Conservation (phyloP, 2,888 invertebrate species). For the Plebejus melissa region DNA sequence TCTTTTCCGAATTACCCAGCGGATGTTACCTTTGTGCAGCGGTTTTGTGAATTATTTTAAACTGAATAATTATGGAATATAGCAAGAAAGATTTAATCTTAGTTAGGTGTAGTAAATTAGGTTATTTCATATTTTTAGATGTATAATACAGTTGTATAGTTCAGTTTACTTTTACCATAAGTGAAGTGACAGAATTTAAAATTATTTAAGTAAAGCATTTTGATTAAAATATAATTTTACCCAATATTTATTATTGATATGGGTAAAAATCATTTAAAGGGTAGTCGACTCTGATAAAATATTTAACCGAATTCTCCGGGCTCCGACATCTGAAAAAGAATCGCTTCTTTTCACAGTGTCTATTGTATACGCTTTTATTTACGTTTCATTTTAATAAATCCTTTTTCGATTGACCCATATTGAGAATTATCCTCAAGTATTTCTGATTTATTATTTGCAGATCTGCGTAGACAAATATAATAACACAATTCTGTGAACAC, state of each 20-base stretch:
- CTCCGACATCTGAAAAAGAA: constrained; percentile 5
- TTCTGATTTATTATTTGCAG: background rate
- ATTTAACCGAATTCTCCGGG: background rate
- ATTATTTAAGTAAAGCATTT: too few relatives aligned
- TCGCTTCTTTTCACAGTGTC: constrained; percentile 7
- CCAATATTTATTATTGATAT: too few relatives aligned
- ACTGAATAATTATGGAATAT: background rate
- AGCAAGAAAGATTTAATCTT: background rate
- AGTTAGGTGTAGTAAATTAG: too few relatives aligned
- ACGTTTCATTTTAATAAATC: constrained; percentile 3
- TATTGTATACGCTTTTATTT: constrained; percentile 13
- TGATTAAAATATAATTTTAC: too few relatives aligned
- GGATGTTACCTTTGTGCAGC: background rate
- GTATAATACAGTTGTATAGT: too few relatives aligned
- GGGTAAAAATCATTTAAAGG: background rate
- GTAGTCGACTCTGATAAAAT: background rate
- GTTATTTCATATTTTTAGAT: too few relatives aligned
- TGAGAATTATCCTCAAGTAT: background rate
- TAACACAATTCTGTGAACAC: too few relatives aligned
- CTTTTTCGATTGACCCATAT: constrained; percentile 7
- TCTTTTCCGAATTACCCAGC: background rate
- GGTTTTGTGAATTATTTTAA: background rate
- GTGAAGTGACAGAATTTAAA: too few relatives aligned
- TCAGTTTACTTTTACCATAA: too few relatives aligned
- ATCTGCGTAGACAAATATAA: too few relatives aligned